Conservation (phyloP, 1,140 invertebrate species). For the Amphibalanus amphitrite region DNA sequence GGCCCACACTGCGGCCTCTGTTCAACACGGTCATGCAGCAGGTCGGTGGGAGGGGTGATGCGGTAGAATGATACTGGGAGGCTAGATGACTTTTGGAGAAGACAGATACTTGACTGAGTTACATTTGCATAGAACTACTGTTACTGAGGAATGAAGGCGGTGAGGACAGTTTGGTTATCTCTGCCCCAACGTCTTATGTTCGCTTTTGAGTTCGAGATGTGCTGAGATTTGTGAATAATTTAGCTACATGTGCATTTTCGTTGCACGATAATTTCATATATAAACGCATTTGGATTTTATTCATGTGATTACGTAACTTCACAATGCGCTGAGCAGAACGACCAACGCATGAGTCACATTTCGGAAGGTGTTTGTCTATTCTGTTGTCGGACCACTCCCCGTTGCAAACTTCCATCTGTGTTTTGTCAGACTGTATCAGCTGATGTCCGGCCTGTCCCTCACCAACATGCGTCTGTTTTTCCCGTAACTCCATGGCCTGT, state of each 20-base stretch:
- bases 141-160: neutral
- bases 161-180: neutral
- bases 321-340: too few relatives aligned
- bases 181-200: too few relatives aligned
- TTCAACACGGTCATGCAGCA: constrained; percentile 49
- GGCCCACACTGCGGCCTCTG: constrained; percentile 51
- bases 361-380: too few relatives aligned
- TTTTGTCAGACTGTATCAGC: neutral
- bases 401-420: neutral
- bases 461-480: neutral
- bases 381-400: too few relatives aligned
- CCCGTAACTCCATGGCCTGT: neutral
- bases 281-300: too few relatives aligned
- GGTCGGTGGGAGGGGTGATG: constrained; percentile 15
- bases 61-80: neutral
- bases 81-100: neutral
- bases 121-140: neutral
- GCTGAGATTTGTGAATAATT: too few relatives aligned
- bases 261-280: too few relatives aligned
- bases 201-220: too few relatives aligned
- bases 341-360: too few relatives aligned
- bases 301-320: too few relatives aligned
- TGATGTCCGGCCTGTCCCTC: neutral
- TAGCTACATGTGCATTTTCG: too few relatives aligned
- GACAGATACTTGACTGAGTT: neutral